Conservation (phyloP, 2,888 invertebrate genomes). For the Chrysina gloriosa region DNA sequence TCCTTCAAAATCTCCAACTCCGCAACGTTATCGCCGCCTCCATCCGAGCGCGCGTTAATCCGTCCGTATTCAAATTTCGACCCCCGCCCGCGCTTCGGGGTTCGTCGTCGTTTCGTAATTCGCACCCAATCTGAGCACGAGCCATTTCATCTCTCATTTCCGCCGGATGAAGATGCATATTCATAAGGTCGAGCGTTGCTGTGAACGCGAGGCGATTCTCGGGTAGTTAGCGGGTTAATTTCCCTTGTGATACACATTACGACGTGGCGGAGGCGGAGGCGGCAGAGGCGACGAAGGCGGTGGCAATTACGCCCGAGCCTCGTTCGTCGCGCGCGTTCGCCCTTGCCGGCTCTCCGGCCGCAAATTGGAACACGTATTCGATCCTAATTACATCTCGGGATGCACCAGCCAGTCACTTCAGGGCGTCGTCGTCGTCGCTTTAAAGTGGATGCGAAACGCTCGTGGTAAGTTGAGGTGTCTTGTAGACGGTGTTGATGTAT, state of each 20-base stretch:
- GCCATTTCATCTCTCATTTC: conserved; percentile 53
- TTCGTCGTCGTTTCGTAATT: conserved; percentile 40
- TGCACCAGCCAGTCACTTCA: conserved; percentile 34
- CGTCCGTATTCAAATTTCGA: conserved; percentile 50
- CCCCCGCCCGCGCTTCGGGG: too few species aligned
- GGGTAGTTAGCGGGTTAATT: conserved; percentile 66
- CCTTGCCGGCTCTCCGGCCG: conserved; percentile 13
- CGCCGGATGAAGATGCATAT: conserved; percentile 50
- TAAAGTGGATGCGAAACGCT: too few species aligned
- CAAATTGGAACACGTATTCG: conserved; percentile 56
- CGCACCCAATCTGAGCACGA: conserved; percentile 49
- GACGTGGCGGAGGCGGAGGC: conserved; percentile 49
- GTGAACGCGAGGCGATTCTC: conserved; percentile 48
- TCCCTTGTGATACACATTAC: conserved; percentile 65
- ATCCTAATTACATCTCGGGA: conserved; percentile 56
- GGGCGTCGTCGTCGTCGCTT: conserved; percentile 18
- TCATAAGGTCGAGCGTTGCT: conserved; percentile 47
- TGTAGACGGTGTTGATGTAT: too few species aligned
- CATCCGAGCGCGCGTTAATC: conserved; percentile 16
- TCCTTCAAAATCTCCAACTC: background rate
- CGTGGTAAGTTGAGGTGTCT: too few species aligned
- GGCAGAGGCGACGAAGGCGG: background rate
- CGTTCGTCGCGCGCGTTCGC: too few species aligned
- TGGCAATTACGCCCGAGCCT: conserved; percentile 4
- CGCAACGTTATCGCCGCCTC: background rate